Percentiles rank a stretch among this genome's conserved stretches.
phyloP scores from a whole-genome alignment of 1,140 invertebrate genomes.

The Anagrus nilaparvatae region DNA sequence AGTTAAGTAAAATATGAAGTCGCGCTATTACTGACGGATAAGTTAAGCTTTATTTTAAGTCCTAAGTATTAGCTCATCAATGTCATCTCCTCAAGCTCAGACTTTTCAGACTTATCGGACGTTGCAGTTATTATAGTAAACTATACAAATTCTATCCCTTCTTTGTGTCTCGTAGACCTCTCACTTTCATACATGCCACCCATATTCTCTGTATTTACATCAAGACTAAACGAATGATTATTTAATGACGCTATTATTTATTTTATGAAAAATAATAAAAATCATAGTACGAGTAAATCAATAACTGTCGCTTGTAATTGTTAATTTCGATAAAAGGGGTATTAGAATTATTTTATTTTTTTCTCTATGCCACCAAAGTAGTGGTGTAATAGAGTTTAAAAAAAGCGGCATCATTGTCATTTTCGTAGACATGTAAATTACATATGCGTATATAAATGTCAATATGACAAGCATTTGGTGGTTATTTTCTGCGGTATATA shows the following conservation, averaged over 20 bases:
- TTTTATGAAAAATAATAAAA: too few species aligned
- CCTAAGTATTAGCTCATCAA: slow-evolving; percentile 39
- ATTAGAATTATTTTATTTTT: too few species aligned
- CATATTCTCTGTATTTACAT: too few species aligned
- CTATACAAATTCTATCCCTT: slow-evolving; percentile 9
- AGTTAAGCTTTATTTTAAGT: slow-evolving; percentile 41
- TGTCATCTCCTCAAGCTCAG: slow-evolving; percentile 41
- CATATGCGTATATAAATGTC: slow-evolving; percentile 38
- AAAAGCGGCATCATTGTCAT: slow-evolving; percentile 34
- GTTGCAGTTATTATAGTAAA: slow-evolving; percentile 30
- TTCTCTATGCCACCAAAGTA: too few species aligned
- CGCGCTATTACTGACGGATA: slow-evolving; percentile 41
- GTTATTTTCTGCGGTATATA: slow-evolving; percentile 29
- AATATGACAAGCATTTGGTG: slow-evolving; percentile 37
- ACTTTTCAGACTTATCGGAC: slow-evolving; percentile 41
- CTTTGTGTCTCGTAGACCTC: slow-evolving; percentile 3
- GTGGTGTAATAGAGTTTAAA: too few species aligned
- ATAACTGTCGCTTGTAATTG: too few species aligned
- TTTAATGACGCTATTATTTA: too few species aligned
- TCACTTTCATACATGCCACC: slow-evolving; percentile 8
- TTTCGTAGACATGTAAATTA: slow-evolving; percentile 43
- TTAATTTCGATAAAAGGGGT: too few species aligned
- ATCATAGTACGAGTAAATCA: too few species aligned
- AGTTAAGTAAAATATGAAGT: slow-evolving; percentile 31
- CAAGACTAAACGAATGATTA: too few species aligned